Evolutionary conservation across 1,140 invertebrate species (phyloP).

Genomic region (Megalonaias nervosa): DNA sequence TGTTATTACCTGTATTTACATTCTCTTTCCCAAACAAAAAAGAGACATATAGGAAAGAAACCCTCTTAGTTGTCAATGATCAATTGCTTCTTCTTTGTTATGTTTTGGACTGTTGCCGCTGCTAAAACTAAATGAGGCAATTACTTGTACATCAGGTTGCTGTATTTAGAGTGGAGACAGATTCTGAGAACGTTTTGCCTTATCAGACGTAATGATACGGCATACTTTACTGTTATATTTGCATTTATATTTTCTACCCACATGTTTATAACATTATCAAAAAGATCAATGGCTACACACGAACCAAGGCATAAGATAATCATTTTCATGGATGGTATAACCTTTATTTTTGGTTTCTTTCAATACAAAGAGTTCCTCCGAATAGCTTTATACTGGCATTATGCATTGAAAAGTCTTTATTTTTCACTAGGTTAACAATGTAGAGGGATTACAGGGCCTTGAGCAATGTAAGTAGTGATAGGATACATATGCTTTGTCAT

Average conservation of each 20-base stretch:
- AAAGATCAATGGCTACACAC: too few relatives aligned
- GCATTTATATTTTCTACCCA: not conserved
- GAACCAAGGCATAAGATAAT: too few relatives aligned
- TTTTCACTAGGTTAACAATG: not conserved
- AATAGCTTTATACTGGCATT: not conserved
- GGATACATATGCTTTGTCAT: too few relatives aligned
- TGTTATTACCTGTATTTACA: too few relatives aligned
- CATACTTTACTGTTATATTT: not conserved
- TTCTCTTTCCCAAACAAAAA: too few relatives aligned
- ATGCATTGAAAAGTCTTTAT: not conserved
- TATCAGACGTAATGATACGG: too few relatives aligned
- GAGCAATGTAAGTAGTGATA: constrained; percentile 5
- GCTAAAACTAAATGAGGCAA: not conserved
- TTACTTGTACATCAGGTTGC: not conserved
- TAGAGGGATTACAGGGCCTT: not conserved
- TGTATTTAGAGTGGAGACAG: not conserved
- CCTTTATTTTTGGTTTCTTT: too few relatives aligned
- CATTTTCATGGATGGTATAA: too few relatives aligned
- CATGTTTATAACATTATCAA: too few relatives aligned
- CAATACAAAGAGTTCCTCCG: constrained; percentile 2
- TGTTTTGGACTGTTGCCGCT: not conserved
- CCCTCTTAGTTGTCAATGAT: not conserved
- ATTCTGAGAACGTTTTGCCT: too few relatives aligned
- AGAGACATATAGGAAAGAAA: not conserved
- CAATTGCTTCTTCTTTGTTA: not conserved